Evolutionary conservation across 2,797 vertebrate genomes (phyloP).

Genomic region (Acrossocheilus fasciatus): DNA sequence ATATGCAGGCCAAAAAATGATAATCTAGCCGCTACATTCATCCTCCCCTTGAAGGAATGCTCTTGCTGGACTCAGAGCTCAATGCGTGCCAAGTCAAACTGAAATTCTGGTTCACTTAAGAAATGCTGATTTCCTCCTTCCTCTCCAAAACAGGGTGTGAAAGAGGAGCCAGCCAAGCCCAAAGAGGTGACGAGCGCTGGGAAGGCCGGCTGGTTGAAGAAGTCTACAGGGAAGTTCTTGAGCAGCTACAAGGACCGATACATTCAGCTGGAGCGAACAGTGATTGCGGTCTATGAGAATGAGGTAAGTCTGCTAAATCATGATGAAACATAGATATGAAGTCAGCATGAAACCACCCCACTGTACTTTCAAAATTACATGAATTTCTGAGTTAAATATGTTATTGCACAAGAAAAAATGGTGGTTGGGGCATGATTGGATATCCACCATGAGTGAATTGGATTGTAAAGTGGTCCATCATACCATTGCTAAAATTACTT

Average conservation of each 20-base stretch:
- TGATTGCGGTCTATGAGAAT: conserved; percentile 87
- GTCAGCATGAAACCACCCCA: not conserved
- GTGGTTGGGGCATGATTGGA: not conserved
- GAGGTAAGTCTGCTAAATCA: conserved; percentile 80
- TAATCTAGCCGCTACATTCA: conserved; percentile 20
- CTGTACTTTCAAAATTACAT: not conserved
- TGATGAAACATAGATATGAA: not conserved
- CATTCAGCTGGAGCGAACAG: conserved; percentile 86
- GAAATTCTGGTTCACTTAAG: conserved; percentile 8
- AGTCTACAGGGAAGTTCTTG: conserved; percentile 85
- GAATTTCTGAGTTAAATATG: not conserved
- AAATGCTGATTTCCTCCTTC: conserved; percentile 62
- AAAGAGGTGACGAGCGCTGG: conserved; percentile 71
- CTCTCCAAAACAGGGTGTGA: conserved; percentile 72
- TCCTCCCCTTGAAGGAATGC: conserved; percentile 40
- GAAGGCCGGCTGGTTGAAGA: conserved; percentile 95
- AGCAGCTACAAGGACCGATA: conserved; percentile 92
- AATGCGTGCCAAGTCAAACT: conserved; percentile 32
- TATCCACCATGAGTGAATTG: not conserved
- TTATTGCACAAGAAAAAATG: not conserved
- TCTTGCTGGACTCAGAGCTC: conserved; percentile 18
- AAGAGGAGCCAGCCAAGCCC: conserved; percentile 80
- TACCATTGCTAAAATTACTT: not conserved
- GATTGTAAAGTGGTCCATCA: not conserved
- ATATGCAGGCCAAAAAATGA: conserved; percentile 34